Percentiles rank a stretch among this genome's conserved stretches.
These are phyloP conservation scores for Sipha maydis DNA, from an alignment of 2,888 invertebrate species.

Conservation along the genomic window DNA sequence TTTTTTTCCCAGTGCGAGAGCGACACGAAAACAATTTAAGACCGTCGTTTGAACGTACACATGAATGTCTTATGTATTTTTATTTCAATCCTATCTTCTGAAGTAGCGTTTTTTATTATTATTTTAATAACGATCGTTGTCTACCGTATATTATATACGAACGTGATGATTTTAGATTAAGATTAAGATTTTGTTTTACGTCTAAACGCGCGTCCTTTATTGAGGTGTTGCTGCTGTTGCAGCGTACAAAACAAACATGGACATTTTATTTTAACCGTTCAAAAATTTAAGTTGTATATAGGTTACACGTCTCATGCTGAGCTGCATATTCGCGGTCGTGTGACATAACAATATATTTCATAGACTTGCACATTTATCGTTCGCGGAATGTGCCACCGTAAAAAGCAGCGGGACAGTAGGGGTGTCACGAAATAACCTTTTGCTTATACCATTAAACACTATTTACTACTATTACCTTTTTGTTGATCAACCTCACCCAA, in stretches of 20 bases:
- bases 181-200: conserved; percentile 17
- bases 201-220: not conserved
- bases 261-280: not conserved
- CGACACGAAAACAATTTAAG: conserved; percentile 13
- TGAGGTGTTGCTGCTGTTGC: not conserved
- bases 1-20: not conserved
- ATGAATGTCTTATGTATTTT: not conserved
- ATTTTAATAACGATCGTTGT: not conserved
- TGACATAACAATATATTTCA: not conserved
- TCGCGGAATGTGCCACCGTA: conserved; percentile 9
- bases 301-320: conserved; percentile 1
- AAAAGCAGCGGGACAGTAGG: not conserved
- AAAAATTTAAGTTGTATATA: conserved; percentile 4
- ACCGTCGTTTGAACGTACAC: not conserved
- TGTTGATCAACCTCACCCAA: not conserved
- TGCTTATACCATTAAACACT: too few species aligned
- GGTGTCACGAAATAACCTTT: conserved; percentile 25
- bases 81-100: not conserved
- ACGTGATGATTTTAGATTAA: conserved; percentile 5
- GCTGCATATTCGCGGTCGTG: not conserved
- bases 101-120: not conserved
- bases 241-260: not conserved
- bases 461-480: not conserved
- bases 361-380: not conserved
- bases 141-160: not conserved